phyloP scores from a whole-genome alignment of 2,888 invertebrate genomes.

The Sympetrum striolatum region DNA sequence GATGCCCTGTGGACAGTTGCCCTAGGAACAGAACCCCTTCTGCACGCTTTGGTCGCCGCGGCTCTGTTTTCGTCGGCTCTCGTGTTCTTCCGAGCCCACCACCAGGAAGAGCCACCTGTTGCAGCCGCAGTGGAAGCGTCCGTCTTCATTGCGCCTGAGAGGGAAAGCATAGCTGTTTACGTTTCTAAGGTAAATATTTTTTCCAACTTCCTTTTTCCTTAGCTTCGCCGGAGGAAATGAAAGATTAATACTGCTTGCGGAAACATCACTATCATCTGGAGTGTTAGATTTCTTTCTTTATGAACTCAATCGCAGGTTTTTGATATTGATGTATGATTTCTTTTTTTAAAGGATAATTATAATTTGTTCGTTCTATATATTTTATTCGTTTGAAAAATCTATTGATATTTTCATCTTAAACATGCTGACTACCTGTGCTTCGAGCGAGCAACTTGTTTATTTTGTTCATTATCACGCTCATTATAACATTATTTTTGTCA shows the following conservation, averaged over 20 bases:
- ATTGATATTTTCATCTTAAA: no score
- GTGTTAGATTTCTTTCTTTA: neutral
- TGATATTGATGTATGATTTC: no score
- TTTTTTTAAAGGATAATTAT: no score
- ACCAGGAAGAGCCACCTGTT: constrained; percentile 16
- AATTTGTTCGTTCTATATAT: no score
- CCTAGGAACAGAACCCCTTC: constrained; percentile 9
- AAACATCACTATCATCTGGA: neutral
- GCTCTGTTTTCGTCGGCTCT: neutral
- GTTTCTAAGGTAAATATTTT: neutral
- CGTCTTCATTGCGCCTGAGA: constrained; percentile 17
- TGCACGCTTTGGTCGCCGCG: neutral
- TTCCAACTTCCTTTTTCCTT: neutral
- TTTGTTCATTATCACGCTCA: no score
- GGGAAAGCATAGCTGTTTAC: neutral
- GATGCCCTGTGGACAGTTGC: neutral
- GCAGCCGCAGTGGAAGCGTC: neutral
- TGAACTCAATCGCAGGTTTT: no score
- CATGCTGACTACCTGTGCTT: no score
- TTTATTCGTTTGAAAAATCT: no score
- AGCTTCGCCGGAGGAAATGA: neutral
- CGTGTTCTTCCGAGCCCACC: constrained; percentile 4
- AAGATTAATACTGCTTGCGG: neutral
- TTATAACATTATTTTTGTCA: no score
- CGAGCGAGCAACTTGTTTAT: no score